A percentile compares a stretch with the other conserved stretches of the same genome.
Conservation (phyloP, 35 echinoderm and acorn worm genomes). For the Lytechinus pictus region DNA sequence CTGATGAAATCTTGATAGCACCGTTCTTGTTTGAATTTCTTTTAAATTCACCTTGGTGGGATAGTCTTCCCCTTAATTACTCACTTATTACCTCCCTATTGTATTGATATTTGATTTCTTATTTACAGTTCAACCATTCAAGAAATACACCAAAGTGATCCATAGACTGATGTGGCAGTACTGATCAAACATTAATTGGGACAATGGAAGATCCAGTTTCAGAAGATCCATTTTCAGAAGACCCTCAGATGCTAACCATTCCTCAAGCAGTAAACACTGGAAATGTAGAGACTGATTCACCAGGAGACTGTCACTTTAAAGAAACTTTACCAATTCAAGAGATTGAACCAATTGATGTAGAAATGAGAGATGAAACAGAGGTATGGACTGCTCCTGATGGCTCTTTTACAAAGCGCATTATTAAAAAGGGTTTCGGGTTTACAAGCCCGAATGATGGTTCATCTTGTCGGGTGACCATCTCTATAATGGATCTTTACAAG, state of each 20-base stretch:
- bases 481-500: not conserved
- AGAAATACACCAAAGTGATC: not conserved
- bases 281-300: not conserved
- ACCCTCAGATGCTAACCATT: not conserved
- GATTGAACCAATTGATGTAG: not conserved
- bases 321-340: not conserved
- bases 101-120: not conserved
- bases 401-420: constrained; percentile 75
- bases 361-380: not conserved
- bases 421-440: constrained; percentile 66
- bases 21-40: no score
- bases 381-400: constrained; percentile 69
- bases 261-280: not conserved
- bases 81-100: not conserved
- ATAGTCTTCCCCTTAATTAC: no score
- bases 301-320: not conserved
- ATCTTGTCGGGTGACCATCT: constrained; percentile 66
- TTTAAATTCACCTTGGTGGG: no score
- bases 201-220: not conserved
- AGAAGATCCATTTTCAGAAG: not conserved
- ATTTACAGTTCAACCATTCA: not conserved
- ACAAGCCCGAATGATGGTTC: constrained; percentile 82
- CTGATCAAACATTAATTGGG: not conserved
- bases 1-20: no score
- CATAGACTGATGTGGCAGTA: not conserved